Evolutionary conservation across 2,888 invertebrate genomes (phyloP).

Genomic region (Zhuqinia jingwanae): DNA sequence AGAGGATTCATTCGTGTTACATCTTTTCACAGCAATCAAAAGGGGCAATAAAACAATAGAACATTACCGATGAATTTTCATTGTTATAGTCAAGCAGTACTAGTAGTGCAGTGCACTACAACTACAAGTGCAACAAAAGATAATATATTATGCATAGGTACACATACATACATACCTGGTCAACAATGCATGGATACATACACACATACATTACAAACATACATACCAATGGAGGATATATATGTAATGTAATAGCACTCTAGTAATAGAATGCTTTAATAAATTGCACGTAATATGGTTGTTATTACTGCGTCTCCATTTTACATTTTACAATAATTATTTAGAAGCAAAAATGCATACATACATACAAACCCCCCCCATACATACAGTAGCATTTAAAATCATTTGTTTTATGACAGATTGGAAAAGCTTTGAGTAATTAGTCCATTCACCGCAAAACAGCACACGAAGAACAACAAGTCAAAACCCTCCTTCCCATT

Average conservation of each 20-base stretch:
- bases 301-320: too few relatives aligned
- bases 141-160: background rate
- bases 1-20: constrained; percentile 56
- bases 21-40: constrained; percentile 52
- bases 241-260: background rate
- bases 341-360: background rate
- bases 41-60: constrained; percentile 60
- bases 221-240: too few relatives aligned
- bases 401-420: constrained; percentile 68
- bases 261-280: background rate
- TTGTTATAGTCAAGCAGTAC: constrained; percentile 35
- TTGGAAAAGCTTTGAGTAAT: constrained; percentile 64
- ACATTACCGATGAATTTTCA: constrained; percentile 44
- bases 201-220: too few relatives aligned
- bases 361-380: too few relatives aligned
- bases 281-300: too few relatives aligned
- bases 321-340: background rate
- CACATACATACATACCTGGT: background rate
- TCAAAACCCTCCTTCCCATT: constrained; percentile 33
- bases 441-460: constrained; percentile 59
- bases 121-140: constrained; percentile 46
- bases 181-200: constrained; percentile 2
- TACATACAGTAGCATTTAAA: constrained; percentile 34
- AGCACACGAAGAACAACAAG: constrained; percentile 1
- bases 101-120: too few relatives aligned